Percentiles rank a stretch among this genome's conserved stretches.
These are phyloP conservation scores for Oryzias curvinotus DNA, from an alignment of 2,113 vertebrate species.

Conservation along the genomic window DNA sequence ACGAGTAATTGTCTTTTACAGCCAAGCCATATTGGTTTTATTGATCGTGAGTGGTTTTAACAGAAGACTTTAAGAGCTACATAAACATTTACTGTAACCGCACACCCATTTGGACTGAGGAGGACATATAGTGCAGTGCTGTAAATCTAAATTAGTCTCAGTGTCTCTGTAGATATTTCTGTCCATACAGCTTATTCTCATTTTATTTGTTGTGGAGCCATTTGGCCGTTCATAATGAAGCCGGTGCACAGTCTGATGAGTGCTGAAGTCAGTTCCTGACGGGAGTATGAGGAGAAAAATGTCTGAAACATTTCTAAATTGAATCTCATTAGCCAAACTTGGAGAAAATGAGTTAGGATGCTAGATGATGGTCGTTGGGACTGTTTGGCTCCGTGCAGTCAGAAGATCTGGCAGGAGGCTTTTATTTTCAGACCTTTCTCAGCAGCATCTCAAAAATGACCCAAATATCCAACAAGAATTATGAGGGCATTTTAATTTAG, in stretches of 20 bases:
- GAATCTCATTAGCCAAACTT: no score
- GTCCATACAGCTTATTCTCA: slow-evolving; percentile 38
- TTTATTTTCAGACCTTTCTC: no score
- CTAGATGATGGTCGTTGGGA: no score
- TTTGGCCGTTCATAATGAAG: slow-evolving; percentile 17
- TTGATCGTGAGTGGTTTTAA: slow-evolving; percentile 66
- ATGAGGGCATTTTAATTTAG: no score
- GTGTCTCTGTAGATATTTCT: slow-evolving; percentile 38
- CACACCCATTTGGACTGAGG: slow-evolving; percentile 37
- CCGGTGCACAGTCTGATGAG: background rate
- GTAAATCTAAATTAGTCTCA: slow-evolving; percentile 49
- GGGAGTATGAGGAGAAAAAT: no score
- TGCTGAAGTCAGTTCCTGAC: background rate
- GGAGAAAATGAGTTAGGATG: no score
- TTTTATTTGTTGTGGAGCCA: slow-evolving; percentile 50
- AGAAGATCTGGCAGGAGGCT: no score
- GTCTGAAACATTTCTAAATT: no score
- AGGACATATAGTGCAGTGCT: slow-evolving; percentile 40
- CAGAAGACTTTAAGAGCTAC: slow-evolving; percentile 62
- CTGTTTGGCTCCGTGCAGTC: no score
- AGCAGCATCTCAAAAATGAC: no score
- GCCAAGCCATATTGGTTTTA: slow-evolving; percentile 65
- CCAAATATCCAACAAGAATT: no score
- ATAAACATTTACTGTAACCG: slow-evolving; percentile 71
- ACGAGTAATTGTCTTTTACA: slow-evolving; percentile 60